Evolutionary conservation across 2,888 invertebrate genomes (phyloP).

Genomic region (Oxycera nigricornis): DNA sequence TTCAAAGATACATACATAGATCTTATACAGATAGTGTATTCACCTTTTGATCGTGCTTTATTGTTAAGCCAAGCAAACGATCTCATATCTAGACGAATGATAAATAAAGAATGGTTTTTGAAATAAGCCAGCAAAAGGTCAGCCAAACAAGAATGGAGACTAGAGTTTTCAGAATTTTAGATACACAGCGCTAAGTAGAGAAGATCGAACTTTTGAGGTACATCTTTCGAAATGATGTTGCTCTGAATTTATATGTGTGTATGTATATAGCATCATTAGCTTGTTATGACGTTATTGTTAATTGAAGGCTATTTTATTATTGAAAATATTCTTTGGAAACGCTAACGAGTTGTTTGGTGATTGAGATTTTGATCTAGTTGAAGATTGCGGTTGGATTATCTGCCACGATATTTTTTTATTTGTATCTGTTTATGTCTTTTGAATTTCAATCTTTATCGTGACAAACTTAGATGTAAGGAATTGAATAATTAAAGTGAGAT

Average conservation of each 20-base stretch:
- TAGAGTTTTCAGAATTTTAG: background rate
- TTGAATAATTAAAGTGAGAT: no score
- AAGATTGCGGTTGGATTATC: no score
- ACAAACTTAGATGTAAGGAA: no score
- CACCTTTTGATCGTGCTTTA: constrained; percentile 34
- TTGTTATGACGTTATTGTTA: constrained; percentile 19
- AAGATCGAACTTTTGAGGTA: background rate
- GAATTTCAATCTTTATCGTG: no score
- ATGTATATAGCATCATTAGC: constrained; percentile 4
- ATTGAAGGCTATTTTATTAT: constrained; percentile 16
- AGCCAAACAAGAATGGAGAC: background rate
- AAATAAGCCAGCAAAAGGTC: constrained; percentile 25
- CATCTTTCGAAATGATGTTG: background rate
- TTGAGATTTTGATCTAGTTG: background rate
- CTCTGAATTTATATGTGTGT: constrained; percentile 5
- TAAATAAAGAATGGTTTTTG: constrained; percentile 33
- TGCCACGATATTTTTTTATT: no score
- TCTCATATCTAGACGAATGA: background rate
- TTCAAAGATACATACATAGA: background rate
- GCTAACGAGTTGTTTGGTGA: constrained; percentile 11
- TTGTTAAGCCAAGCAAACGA: background rate
- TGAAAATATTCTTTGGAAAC: constrained; percentile 19
- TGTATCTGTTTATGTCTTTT: no score
- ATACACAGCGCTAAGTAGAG: background rate
- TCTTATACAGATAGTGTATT: background rate